Evolutionary conservation across 2,113 vertebrate species (phyloP).

Genomic region (Furnarius figulus): DNA sequence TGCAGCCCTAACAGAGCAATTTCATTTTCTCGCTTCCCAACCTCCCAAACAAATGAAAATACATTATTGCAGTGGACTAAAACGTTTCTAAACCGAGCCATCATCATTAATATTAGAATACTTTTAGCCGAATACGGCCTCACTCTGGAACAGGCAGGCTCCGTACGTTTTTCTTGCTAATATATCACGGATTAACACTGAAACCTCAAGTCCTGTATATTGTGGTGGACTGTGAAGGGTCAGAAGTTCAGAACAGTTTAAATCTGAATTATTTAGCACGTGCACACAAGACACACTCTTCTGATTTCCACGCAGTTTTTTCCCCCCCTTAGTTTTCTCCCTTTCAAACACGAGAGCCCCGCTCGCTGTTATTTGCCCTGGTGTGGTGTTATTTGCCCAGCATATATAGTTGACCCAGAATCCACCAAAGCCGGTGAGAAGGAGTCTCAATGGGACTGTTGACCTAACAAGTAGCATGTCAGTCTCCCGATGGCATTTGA

Average conservation of each 20-base stretch:
- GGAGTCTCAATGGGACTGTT: conserved; percentile 53
- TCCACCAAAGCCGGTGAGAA: background rate
- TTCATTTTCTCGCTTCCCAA: background rate
- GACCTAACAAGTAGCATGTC: conserved; percentile 59
- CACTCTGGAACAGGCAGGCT: background rate
- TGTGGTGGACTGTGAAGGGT: conserved; percentile 7
- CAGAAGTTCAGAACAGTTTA: conserved; percentile 49
- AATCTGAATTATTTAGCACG: conserved; percentile 64
- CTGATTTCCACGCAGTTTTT: background rate
- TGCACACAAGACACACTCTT: background rate
- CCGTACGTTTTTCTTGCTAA: background rate
- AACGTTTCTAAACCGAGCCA: background rate
- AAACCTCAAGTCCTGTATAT: background rate
- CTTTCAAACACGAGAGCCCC: background rate
- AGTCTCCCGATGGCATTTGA: conserved; percentile 65
- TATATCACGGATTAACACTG: background rate
- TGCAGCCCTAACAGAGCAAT: background rate
- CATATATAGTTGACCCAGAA: conserved; percentile 27
- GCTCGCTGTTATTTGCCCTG: conserved; percentile 6
- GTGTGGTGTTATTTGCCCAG: conserved; percentile 32
- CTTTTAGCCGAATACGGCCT: conserved; percentile 19
- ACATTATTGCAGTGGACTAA: background rate
- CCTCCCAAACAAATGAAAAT: background rate
- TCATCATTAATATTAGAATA: background rate
- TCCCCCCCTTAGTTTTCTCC: background rate